These are phyloP conservation scores for Congeria kusceri DNA, from an alignment of 2,888 invertebrate genomes.

Conservation along the genomic window DNA sequence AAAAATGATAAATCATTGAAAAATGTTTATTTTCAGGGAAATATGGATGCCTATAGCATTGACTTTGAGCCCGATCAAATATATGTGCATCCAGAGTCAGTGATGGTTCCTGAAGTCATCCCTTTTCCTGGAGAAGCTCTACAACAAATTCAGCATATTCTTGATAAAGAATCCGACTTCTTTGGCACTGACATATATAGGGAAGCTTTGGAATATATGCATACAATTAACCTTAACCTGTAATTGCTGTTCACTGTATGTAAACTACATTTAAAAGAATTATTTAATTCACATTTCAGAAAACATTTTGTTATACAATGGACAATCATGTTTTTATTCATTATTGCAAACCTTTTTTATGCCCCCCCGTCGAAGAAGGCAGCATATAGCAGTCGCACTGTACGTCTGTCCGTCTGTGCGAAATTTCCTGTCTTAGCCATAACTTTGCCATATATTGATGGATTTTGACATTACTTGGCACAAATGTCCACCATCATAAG, in stretches of 20 bases:
- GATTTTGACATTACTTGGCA: too few species aligned
- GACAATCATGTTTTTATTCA: too few species aligned
- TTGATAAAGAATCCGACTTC: conserved; percentile 34
- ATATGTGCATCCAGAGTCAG: conserved; percentile 8
- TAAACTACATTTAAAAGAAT: too few species aligned
- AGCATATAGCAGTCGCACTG: too few species aligned
- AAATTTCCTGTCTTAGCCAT: too few species aligned
- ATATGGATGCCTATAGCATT: conserved; percentile 24
- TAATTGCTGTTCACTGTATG: background rate
- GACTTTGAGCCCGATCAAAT: conserved; percentile 13
- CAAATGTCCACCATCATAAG: too few species aligned
- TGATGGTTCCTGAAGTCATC: conserved; percentile 13
- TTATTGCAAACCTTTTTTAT: too few species aligned
- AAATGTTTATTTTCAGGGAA: conserved; percentile 19
- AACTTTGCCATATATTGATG: too few species aligned
- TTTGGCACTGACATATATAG: conserved; percentile 27
- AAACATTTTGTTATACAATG: too few species aligned
- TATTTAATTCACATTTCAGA: too few species aligned
- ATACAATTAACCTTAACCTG: conserved; percentile 16
- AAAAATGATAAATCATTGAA: conserved; percentile 1
- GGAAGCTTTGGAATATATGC: conserved; percentile 20
- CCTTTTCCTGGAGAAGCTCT: background rate
- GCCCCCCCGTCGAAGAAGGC: too few species aligned
- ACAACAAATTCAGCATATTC: conserved; percentile 28
- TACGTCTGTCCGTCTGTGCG: too few species aligned